Percentiles rank a stretch among this genome's conserved stretches.
Conservation (phyloP, 1,140 invertebrate species). For the Drosophila athabasca region DNA sequence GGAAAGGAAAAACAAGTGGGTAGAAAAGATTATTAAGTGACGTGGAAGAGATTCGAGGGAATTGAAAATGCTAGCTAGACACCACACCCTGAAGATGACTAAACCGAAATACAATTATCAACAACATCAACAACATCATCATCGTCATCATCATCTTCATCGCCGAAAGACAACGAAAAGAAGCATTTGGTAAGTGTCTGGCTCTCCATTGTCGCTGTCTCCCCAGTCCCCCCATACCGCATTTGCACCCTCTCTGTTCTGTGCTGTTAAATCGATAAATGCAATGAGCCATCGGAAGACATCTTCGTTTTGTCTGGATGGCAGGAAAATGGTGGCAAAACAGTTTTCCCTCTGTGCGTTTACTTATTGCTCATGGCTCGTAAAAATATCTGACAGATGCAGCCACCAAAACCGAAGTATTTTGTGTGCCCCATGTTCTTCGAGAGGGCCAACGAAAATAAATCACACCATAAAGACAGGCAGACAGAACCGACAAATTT, state of each 20-base stretch:
- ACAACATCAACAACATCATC: conserved; percentile 23
- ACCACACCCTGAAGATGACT: conserved; percentile 30
- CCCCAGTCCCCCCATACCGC: too few relatives aligned
- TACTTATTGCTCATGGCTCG: conserved; percentile 61
- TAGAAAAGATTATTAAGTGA: conserved; percentile 2
- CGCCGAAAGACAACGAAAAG: too few relatives aligned
- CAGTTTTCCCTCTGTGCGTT: conserved; percentile 50
- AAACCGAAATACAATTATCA: conserved; percentile 31
- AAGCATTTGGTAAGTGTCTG: conserved; percentile 1
- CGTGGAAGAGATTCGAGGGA: background rate
- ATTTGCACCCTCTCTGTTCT: too few relatives aligned
- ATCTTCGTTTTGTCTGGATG: conserved; percentile 32
- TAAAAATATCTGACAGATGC: conserved; percentile 61
- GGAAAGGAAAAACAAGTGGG: conserved; percentile 6
- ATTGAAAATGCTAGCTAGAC: background rate
- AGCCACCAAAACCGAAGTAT: conserved; percentile 37
- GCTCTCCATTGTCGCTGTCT: conserved; percentile 3
- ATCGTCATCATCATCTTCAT: conserved; percentile 14
- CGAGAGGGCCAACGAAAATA: conserved; percentile 20
- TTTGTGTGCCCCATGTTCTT: conserved; percentile 14
- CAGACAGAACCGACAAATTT: conserved; percentile 50
- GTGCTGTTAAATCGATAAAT: conserved; percentile 70
- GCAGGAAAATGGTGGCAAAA: conserved; percentile 41
- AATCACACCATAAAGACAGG: conserved; percentile 38
- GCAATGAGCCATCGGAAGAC: conserved; percentile 57